phyloP scores from a whole-genome alignment of 2,113 vertebrate species.

The Rostratula benghalensis region DNA sequence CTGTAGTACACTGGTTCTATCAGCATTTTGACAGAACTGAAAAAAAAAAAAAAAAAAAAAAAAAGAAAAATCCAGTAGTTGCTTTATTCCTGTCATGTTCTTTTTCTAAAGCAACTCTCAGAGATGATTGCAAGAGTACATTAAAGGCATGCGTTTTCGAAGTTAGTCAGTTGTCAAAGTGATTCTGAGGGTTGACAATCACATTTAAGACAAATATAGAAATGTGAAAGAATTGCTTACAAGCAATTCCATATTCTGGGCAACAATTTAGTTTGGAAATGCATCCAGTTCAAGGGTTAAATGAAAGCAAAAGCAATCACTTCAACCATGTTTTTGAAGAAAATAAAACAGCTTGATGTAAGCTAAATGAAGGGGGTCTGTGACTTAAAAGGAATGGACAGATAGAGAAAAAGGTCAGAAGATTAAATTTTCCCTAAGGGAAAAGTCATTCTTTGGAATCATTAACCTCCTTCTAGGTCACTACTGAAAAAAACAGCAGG shows the following conservation, averaged over 20 bases:
- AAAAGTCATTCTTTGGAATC: conserved; percentile 80
- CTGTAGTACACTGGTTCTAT: neutral
- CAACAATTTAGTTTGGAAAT: conserved; percentile 56
- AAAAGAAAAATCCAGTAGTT: neutral
- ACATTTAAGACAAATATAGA: conserved; percentile 54
- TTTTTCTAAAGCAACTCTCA: conserved; percentile 23
- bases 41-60: neutral
- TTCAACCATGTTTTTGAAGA: conserved; percentile 77
- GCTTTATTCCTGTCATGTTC: conserved; percentile 51
- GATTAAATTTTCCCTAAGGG: conserved; percentile 82
- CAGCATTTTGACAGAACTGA: conserved; percentile 9
- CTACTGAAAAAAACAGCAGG: conserved; percentile 77
- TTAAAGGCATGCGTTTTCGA: conserved; percentile 55
- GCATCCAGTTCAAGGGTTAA: conserved; percentile 74
- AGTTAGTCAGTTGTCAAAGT: conserved; percentile 56
- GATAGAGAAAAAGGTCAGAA: conserved; percentile 79
- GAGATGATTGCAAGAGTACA: conserved; percentile 57
- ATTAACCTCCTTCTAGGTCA: conserved; percentile 84
- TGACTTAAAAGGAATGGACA: conserved; percentile 82
- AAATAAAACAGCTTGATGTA: conserved; percentile 79
- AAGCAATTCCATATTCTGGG: neutral
- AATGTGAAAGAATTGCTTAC: conserved; percentile 50
- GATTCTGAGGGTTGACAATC: conserved; percentile 52
- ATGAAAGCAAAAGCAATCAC: conserved; percentile 75
- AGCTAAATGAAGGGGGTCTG: conserved; percentile 77